Evolutionary conservation across 2,113 vertebrate genomes (phyloP), one percentile per base, ranked within the genome.

Genomic region (Pelecanus crispus): DNA sequence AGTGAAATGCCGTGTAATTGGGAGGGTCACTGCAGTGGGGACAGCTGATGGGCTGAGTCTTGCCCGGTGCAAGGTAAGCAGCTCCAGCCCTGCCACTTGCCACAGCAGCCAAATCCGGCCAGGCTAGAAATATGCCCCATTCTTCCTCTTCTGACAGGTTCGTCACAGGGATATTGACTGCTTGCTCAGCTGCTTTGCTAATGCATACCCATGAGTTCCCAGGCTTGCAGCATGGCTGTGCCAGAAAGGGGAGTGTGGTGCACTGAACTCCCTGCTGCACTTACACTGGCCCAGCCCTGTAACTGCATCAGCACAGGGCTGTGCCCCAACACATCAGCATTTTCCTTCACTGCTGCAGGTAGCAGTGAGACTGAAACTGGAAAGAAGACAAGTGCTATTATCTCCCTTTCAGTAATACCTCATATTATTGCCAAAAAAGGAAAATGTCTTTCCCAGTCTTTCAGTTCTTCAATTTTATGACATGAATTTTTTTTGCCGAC

Each of bases 1-100:
- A 67, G 47, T 9, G 56, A 59, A 61, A 42, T 4, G 22, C 22
- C 0, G 1, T 17, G 20, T 3, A 45, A 9, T 0, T 14, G 61
- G 52, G 11, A 72, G 26, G 0, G 0, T 61, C 61, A 17, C 74
- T 11, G 26, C 55, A 12, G 15, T 11, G 40, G n/a, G 45, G 65
- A 26, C 75, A 17, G 58, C 62, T 13, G 49, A 26, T 3, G 50
- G 72, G 25, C 56, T 36, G 38, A 42, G 21, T 5, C 82, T 17
- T 14, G 74, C 65, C 56, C 2, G 1, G 42, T 6, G 79, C 70
- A 55, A 80, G 38, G 47, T 6, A 32, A 82, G 79, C 93, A 80
- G 45, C 47, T 75, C 38, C 70, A 59, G 55, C 7, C 38, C 71
- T 14, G 24, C 12, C 53, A 10, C 58, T 36, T 28, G 44, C 63